Evolutionary conservation across 2,888 invertebrate species (phyloP), one percentile per base, ranked within the genome.

Genomic region (Cerceris ruficornis): DNA sequence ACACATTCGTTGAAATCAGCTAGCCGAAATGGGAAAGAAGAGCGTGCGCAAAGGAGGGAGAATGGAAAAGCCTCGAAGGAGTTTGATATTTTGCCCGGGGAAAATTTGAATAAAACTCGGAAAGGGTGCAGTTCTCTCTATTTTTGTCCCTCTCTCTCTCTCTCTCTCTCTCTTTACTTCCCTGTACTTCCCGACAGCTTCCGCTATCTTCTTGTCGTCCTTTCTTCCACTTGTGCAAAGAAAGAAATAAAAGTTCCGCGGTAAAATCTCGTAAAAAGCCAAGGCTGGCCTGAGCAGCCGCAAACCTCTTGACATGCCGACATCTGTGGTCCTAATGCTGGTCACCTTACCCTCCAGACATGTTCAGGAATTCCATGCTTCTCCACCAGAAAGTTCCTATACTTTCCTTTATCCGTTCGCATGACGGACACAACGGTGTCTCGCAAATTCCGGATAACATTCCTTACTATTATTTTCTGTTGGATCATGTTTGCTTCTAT

Each of bases 31-130:
- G 54, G 65, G 60, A 68, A 46, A 55, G 17, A 28, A 28, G 17
- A 11, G 39, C 28, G 41, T 39, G 39, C n/a, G 69, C 15, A 28
- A 13, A 60, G 54, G 9, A 55, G 64, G 28, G 54, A 59, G 28
- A 17, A 39, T 11, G 57, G 42, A 15, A 49, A 49, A 15, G 60
- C 7, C 52, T 39, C 41, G 60, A 59, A 57, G 28, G 17, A 50
- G 59, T 61, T 62, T 62, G 75, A 73, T 79, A 69, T 74, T 70
- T 67, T 65, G 71, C 59, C 54, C 43, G 50, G 50, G 64, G 77
- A 71, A 58, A 84, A 82, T 84, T 84, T 84, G 77, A 85, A 85
- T 85, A 81, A 85, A 85, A 78, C 55, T 67, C 28, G 60, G 59
- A 14, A 55, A 39, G 54, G 59, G 58, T 43, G 46, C 13, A 67